These are phyloP conservation scores for Bucco capensis DNA, from an alignment of 2,113 vertebrate species.

Conservation along the genomic window DNA sequence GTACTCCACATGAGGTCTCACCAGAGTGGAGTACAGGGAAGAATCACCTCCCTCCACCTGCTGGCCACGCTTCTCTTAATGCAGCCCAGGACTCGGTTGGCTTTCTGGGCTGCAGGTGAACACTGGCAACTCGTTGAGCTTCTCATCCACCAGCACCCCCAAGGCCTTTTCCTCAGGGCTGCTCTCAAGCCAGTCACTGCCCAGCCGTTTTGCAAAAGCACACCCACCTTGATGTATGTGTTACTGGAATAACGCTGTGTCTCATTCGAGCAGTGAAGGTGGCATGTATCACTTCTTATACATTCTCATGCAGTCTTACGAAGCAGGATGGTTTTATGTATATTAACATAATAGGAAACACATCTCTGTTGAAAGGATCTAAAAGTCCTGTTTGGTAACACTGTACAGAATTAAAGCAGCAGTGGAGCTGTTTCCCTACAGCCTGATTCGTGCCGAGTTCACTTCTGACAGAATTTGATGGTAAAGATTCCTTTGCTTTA, in stretches of 20 bases:
- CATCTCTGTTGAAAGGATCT: background rate
- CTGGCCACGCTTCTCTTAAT: too few species aligned
- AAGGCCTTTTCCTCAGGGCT: too few species aligned
- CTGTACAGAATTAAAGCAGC: background rate
- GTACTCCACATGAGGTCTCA: too few species aligned
- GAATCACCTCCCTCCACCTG: too few species aligned
- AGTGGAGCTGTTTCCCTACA: background rate
- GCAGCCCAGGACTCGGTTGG: too few species aligned
- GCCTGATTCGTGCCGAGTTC: background rate
- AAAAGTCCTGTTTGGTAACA: background rate
- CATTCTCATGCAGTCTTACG: background rate
- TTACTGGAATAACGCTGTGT: background rate
- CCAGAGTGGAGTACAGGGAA: too few species aligned
- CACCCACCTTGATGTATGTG: background rate
- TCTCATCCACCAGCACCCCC: too few species aligned
- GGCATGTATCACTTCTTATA: background rate
- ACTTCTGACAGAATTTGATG: background rate
- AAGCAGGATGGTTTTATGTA: background rate
- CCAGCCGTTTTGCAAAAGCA: background rate
- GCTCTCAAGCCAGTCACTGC: too few species aligned
- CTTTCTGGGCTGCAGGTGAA: too few species aligned
- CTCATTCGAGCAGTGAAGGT: background rate
- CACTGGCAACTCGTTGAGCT: too few species aligned
- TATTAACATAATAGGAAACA: background rate
- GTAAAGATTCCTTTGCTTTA: background rate